Percentiles rank a stretch among this genome's conserved stretches.
Conservation (phyloP, 2,888 invertebrate genomes). For the Keiferia lycopersicella region DNA sequence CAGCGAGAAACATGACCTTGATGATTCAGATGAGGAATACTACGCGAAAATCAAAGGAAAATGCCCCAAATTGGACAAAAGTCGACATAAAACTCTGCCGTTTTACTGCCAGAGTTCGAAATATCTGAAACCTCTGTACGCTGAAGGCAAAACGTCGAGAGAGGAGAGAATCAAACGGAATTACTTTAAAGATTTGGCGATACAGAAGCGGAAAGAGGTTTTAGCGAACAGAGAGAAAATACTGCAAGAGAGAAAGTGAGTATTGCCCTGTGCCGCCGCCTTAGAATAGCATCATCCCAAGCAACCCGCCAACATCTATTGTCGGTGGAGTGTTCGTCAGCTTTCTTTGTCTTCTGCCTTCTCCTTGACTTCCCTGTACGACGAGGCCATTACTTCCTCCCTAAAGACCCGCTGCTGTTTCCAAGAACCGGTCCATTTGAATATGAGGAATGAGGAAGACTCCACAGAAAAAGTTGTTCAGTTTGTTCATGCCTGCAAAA, state of each 20-base stretch:
- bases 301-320: too few species aligned
- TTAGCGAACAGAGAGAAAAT: conserved; percentile 77
- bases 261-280: conserved; percentile 23
- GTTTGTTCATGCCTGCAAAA: too few species aligned
- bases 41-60: conserved; percentile 57
- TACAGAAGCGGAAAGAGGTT: conserved; percentile 80
- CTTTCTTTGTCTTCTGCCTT: too few species aligned
- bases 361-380: too few species aligned
- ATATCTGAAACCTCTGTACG: conserved; percentile 53
- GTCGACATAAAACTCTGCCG: conserved; percentile 63
- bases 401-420: too few species aligned
- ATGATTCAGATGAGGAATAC: conserved; percentile 47
- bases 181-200: conserved; percentile 72
- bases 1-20: conserved; percentile 49
- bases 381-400: too few species aligned
- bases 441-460: too few species aligned
- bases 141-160: conserved; percentile 28
- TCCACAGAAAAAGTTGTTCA: too few species aligned
- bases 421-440: too few species aligned
- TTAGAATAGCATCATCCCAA: neutral
- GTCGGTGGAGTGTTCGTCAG: too few species aligned
- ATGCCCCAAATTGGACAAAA: conserved; percentile 64
- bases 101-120: conserved; percentile 71
- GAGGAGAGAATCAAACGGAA: conserved; percentile 59
- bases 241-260: conserved; percentile 83